Conservation (phyloP, 2,797 vertebrate species). For the Brachymystax lenok region DNA sequence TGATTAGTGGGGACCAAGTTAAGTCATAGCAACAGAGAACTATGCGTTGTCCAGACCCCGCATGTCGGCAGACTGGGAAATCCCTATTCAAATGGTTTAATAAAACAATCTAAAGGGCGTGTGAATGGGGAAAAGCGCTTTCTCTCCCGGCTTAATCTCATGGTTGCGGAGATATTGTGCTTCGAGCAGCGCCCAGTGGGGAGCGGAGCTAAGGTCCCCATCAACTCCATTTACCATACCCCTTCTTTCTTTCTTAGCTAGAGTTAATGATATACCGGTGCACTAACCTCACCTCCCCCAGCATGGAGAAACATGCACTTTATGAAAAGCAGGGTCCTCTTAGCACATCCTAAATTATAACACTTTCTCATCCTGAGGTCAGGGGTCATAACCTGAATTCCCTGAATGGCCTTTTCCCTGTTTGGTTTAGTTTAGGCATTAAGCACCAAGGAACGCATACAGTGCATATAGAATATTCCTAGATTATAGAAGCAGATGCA, state of each 20-base stretch:
- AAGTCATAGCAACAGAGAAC: slow-evolving; percentile 99
- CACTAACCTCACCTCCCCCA: slow-evolving; percentile 83
- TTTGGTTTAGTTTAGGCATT: slow-evolving; percentile 46
- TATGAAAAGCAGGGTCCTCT: slow-evolving; percentile 85
- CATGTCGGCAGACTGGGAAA: slow-evolving; percentile 93
- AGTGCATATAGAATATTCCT: background rate
- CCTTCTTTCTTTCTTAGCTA: slow-evolving; percentile 83
- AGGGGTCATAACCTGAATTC: slow-evolving; percentile 86
- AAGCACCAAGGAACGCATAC: slow-evolving; percentile 10
- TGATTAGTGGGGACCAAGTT: slow-evolving; percentile 98
- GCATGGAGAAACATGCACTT: slow-evolving; percentile 86
- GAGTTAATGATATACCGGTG: slow-evolving; percentile 97
- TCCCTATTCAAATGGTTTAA: slow-evolving; percentile 97
- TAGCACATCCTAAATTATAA: slow-evolving; percentile 89
- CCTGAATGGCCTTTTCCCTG: slow-evolving; percentile 68
- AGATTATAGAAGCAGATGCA: background rate
- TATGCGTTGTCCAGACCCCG: slow-evolving; percentile 91
- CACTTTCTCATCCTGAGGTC: slow-evolving; percentile 92
- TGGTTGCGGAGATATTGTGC: slow-evolving; percentile 96
- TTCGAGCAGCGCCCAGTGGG: slow-evolving; percentile 87
- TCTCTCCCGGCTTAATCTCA: slow-evolving; percentile 98
- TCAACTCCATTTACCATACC: slow-evolving; percentile 88
- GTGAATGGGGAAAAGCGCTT: slow-evolving; percentile 98
- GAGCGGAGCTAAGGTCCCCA: slow-evolving; percentile 89
- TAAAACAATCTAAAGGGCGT: slow-evolving; percentile 99